Evolutionary conservation across 2,888 invertebrate genomes (phyloP).

Genomic region (Nebria salina): DNA sequence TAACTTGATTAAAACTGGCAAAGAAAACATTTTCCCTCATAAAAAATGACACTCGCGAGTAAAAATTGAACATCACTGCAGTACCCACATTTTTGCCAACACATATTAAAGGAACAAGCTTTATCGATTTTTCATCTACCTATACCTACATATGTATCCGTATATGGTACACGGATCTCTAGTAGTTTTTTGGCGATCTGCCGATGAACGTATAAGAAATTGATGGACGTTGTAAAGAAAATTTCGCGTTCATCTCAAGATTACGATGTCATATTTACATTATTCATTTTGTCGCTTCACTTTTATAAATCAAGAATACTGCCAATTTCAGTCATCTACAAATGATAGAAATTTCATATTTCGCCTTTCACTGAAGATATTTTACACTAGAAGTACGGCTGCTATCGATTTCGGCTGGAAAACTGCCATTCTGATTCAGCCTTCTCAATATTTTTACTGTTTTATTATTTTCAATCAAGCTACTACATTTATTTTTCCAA

Average conservation of each 20-base stretch:
- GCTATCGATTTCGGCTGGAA: no score
- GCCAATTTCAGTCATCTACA: background rate
- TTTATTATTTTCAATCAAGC: no score
- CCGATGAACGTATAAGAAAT: background rate
- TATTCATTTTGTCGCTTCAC: background rate
- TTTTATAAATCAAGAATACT: background rate
- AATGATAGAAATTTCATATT: background rate
- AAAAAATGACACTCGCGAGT: background rate
- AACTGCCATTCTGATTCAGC: no score
- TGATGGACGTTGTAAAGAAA: background rate
- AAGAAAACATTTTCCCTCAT: background rate
- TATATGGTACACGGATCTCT: background rate
- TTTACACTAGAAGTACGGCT: no score
- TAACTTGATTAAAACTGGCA: background rate
- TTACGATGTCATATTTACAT: background rate
- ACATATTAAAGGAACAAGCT: background rate
- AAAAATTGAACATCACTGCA: background rate
- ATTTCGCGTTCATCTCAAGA: background rate
- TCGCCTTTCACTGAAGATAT: background rate
- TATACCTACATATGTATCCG: background rate
- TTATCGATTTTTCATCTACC: background rate
- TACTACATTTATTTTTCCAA: no score
- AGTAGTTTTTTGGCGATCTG: background rate
- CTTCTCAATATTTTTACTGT: no score
- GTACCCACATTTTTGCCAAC: background rate